Base-by-base conservation (phyloP, 2,888 invertebrate genomes). In the Thera britannica region DNA sequence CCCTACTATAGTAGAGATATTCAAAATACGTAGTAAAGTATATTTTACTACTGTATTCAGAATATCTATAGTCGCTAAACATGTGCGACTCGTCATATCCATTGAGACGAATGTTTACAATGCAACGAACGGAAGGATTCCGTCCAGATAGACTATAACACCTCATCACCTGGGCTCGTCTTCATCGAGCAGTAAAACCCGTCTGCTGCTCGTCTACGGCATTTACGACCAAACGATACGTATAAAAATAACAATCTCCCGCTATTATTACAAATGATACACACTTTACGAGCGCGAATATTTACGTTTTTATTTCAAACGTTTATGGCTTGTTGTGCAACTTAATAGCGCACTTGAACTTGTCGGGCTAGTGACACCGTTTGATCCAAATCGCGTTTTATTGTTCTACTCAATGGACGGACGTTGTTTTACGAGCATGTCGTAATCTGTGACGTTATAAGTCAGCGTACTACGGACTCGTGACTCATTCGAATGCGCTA, bases 331-430 rank as follows among this genome's bases (percentile, higher is more conserved):
- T 83, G 90, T 91, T 91, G 87, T 91, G 90, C 87, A 92, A 92
- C 87, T 91, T 92, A 91, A 93, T 90, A 84, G 88, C 87, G 87
- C 83, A 88, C 93, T 93, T 93, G 93, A 93, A 93, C 93, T 93
- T 93, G 90, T 77, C 78, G 83, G 85, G 88, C 90, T 88, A 90
- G 92, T 92, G 92, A 92, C 93, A 93, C 91, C 85, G 85, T 90
- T 90, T 91, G 92, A 92, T 90, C 85, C 89, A 86, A 90, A 90
- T 90, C 90, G 86, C 82, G 86, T 91, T 92, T 92, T 92, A 93
- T 93, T 93, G 92, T 92, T 88, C 84, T 83, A 79, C 85, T 92
- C 87, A 92, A 92, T 92, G 92, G 90, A 88, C 90, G 89, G 81
- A 85, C 88, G 86, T 85, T 75, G 87, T 90, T 93, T 93, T 92